Percentiles rank a stretch among this genome's conserved stretches.
phyloP scores from a whole-genome alignment of 1,140 invertebrate genomes.

The Aphis craccivora region DNA sequence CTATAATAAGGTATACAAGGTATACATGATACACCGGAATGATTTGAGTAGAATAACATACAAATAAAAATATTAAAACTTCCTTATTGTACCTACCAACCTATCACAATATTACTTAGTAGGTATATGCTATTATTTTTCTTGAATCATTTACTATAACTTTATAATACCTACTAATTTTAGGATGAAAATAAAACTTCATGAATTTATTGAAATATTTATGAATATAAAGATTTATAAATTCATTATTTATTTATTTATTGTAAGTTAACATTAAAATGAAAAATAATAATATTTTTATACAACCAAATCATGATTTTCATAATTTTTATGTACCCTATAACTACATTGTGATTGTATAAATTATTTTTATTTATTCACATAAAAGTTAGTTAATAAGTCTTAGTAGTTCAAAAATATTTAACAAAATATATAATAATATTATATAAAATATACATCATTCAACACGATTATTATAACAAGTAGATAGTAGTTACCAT shows the following conservation, averaged over 20 bases:
- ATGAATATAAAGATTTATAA: neutral
- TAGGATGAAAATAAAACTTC: neutral
- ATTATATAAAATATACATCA: neutral
- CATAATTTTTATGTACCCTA: neutral
- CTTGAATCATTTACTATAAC: neutral
- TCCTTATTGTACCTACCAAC: neutral
- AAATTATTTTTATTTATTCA: neutral
- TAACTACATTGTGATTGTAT: neutral
- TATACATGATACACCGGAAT: neutral
- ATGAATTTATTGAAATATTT: neutral
- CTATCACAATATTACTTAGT: neutral
- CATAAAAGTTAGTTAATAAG: neutral
- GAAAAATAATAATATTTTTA: neutral
- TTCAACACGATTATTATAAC: neutral
- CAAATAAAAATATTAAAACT: neutral
- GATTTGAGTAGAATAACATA: neutral
- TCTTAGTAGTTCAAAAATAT: neutral
- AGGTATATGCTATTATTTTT: neutral
- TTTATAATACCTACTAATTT: neutral
- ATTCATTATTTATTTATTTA: neutral
- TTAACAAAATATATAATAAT: neutral
- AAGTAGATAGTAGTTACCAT: neutral
- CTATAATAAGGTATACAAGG: conserved; percentile 11
- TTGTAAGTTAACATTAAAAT: neutral
- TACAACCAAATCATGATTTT: neutral